phyloP scores from a whole-genome alignment of 2,888 invertebrate species.

The Enchytraeus crypticus region DNA sequence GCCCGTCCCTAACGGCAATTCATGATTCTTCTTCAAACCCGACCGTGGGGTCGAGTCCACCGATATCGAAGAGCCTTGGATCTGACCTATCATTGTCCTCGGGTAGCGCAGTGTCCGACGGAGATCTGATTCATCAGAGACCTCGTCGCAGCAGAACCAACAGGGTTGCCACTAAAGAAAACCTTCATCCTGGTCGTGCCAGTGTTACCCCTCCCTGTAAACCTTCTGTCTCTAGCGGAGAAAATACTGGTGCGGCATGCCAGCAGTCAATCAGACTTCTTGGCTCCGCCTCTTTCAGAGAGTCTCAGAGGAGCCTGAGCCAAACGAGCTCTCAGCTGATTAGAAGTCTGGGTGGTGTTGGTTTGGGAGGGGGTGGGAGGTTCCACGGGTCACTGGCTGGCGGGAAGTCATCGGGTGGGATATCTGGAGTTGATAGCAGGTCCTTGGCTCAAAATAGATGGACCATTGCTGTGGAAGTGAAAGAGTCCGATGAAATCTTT shows the following conservation, averaged over 20 bases:
- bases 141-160: not conserved
- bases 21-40: not conserved
- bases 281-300: constrained; percentile 2
- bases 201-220: not conserved
- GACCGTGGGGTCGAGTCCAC: not conserved
- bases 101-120: not conserved
- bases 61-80: not conserved
- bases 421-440: too few relatives aligned
- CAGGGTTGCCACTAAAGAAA: not conserved
- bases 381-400: not conserved
- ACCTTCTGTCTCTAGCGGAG: not conserved
- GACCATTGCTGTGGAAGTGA: constrained; percentile 19
- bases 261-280: not conserved
- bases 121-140: not conserved
- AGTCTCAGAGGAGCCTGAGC: constrained; percentile 6
- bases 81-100: not conserved
- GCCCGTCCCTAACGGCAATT: not conserved
- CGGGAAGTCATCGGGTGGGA: not conserved
- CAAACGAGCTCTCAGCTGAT: constrained; percentile 7
- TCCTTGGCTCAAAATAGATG: too few relatives aligned
- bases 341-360: not conserved
- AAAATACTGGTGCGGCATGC: not conserved
- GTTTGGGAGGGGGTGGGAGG: not conserved
- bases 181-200: not conserved
- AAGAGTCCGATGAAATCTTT: constrained; percentile 11